phyloP scores from a whole-genome alignment of 2,113 vertebrate genomes.

The Henicopernis longicauda region DNA sequence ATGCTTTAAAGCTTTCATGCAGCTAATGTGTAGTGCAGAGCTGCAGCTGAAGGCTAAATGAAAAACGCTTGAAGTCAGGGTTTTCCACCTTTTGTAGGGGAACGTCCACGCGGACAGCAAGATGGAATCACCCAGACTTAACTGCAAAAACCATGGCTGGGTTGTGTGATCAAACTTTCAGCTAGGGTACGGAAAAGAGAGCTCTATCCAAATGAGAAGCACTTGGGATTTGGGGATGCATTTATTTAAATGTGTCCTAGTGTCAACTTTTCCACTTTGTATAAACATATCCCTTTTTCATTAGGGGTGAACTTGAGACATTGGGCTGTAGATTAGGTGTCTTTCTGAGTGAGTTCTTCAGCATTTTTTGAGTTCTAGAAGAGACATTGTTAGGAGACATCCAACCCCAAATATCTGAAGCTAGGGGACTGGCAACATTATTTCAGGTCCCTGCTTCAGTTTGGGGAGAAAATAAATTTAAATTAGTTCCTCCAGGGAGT shows the following conservation, averaged over 20 bases:
- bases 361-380: background rate
- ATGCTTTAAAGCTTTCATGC: background rate
- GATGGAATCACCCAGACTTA: background rate
- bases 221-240: background rate
- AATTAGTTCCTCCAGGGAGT: background rate
- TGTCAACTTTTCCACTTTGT: background rate
- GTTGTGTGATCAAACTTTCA: background rate
- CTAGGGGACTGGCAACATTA: background rate
- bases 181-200: background rate
- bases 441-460: background rate
- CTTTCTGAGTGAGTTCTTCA: background rate
- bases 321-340: background rate
- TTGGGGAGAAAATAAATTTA: background rate
- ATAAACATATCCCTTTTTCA: background rate
- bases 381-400: background rate
- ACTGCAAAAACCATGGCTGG: rapidly evolving
- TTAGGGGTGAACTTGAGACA: background rate
- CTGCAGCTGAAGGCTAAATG: background rate
- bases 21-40: rapidly evolving
- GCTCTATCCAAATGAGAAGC: background rate
- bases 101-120: background rate
- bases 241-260: background rate
- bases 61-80: background rate
- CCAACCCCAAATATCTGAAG: background rate
- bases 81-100: background rate